Evolutionary conservation across 2,888 invertebrate genomes (phyloP), one percentile per base, ranked within the genome.

Genomic region (Diloba caeruleocephala): DNA sequence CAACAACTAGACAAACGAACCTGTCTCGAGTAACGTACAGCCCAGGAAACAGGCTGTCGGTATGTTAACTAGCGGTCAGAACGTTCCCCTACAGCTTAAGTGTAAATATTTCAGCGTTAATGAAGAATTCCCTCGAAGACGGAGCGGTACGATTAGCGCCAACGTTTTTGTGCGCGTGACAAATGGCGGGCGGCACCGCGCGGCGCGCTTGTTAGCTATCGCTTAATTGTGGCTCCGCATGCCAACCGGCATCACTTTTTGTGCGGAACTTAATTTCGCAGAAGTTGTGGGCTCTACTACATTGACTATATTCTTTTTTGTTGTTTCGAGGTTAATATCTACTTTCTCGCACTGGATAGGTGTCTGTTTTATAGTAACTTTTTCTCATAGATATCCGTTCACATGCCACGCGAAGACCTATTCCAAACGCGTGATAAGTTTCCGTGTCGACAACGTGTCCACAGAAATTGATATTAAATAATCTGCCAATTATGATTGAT

Each of bases 81-180:
- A 26, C 36, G 15, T 33, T 7, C 13, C 46, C 39, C 5, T n/a
- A 42, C 10, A 17, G 34, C 36, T 60, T 12, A n/a, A 10, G 45
- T 34, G 36, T 39, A 50, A 53, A 59, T 68, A 52, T 64, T 72
- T 38, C 28, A 49, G 64, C 21, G 37, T 72, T 72, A 70, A 70
- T 72, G 72, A 72, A 70, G 72, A 69, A 72, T 70, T 72, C 70
- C 60, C 50, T 19, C 5, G 48, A 63, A 63, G 63, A 63, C 49
- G 49, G 42, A 67, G 56, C 49, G 54, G 17, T 28, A 29, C 60
- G 72, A 71, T 71, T 70, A 70, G 53, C 45, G 59, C 43, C 43
- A 53, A 23, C 44, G 71, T 65, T 69, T 74, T 69, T 74, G 73
- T 56, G 46, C 54, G 48, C 60, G 65, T 65, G 73, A 74, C 65